Base-by-base conservation (phyloP, 2,113 vertebrate species). In the Caranx melampygus region DNA sequence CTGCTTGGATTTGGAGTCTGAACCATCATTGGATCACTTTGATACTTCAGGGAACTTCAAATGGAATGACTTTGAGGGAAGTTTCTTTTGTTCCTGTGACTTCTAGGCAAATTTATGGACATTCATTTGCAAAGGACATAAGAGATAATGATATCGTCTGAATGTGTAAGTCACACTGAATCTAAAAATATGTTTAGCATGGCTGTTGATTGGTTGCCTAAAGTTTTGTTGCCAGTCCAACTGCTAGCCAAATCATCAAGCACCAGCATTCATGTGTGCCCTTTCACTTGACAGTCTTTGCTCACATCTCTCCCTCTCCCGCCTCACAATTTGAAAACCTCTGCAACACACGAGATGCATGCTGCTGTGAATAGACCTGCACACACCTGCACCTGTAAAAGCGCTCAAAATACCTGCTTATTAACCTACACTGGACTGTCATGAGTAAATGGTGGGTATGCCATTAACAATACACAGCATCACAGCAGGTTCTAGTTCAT, bases 401-500 rank as follows among this genome's bases (percentile, higher is more conserved):
- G 18, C 34, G 10, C 45, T 51, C 44, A 21, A 7, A 54, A 54
- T 52, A 60, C 31, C 7, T 58, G 47, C 26, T 67, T 0, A 16
- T 67, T 64, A 44, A 72, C 52, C 33, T 66, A 21, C 5, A 5
- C 51, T 16, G 31, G 33, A n/a, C 35, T 44, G 6, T 62, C 33
- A 65, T 21, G 31, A 70, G 62, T 31, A 79, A 78, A 54, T 1
- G 55, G 63, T 26, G 37, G 62, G 26, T 6, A 10, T 10, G 45
- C 35, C 11, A 5, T 47, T 33, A 20, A 0, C 0, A 0, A 59
- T 15, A 26, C 13, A 75, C 37, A 37, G 8, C 35, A 26, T 26
- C 5, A 3, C 49, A 26, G 18, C 52, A 33, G 73, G 31, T 66
- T 60, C 7, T 52, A 16, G 21, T 34, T 37, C 15, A n/a, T 12